Conservation (phyloP, 1,140 invertebrate species). For the Steinernema khuongi region DNA sequence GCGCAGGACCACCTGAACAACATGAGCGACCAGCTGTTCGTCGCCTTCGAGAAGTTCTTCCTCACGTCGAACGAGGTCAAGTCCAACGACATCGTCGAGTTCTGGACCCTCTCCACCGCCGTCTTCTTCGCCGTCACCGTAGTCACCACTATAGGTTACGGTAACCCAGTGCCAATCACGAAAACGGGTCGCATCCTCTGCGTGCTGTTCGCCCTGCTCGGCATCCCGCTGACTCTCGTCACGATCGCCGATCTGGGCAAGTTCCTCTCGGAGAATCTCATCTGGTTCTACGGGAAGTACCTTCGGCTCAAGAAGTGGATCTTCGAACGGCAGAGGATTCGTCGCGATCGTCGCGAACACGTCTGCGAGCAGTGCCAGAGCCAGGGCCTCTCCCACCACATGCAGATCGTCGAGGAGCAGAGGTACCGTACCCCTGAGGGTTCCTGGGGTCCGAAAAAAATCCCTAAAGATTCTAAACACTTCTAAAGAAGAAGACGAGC, state of each 20-base stretch:
- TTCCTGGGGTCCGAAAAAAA: neutral
- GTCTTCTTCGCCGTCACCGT: slow-evolving; percentile 59
- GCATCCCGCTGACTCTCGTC: slow-evolving; percentile 57
- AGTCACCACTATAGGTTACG: slow-evolving; percentile 55
- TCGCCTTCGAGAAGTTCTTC: slow-evolving; percentile 57
- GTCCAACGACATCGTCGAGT: slow-evolving; percentile 49
- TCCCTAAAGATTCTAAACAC: neutral
- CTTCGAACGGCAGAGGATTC: slow-evolving; percentile 24
- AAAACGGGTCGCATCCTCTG: slow-evolving; percentile 48
- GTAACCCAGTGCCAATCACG: slow-evolving; percentile 55
- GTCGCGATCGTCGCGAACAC: slow-evolving; percentile 41
- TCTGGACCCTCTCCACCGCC: slow-evolving; percentile 59
- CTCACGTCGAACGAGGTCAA: slow-evolving; percentile 56
- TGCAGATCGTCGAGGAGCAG: slow-evolving; percentile 53
- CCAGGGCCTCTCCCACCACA: slow-evolving; percentile 43
- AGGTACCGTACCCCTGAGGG: slow-evolving; percentile 25
- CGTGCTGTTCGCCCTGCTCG: slow-evolving; percentile 55
- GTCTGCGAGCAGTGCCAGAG: slow-evolving; percentile 52
- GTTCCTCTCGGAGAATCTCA: slow-evolving; percentile 54
- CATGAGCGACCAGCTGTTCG: slow-evolving; percentile 56
- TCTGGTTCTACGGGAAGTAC: slow-evolving; percentile 58
- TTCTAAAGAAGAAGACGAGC: no score
- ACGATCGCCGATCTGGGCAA: slow-evolving; percentile 58
- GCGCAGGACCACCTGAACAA: slow-evolving; percentile 54
- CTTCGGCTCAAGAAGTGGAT: slow-evolving; percentile 41